phyloP scores from a whole-genome alignment of 2,113 vertebrate genomes.

The Toxostoma redivivum region DNA sequence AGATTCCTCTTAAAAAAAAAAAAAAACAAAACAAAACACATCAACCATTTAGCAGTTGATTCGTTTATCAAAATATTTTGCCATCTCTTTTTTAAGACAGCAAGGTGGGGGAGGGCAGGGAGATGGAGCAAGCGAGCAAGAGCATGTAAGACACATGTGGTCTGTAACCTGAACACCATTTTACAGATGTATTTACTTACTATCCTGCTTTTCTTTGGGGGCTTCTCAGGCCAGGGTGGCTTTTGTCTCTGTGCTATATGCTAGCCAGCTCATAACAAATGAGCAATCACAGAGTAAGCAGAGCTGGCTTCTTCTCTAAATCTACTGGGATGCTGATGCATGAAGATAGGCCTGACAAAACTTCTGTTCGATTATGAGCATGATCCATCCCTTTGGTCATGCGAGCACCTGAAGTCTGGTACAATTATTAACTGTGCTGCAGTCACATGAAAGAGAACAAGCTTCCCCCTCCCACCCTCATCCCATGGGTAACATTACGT shows the following conservation, averaged over 20 bases:
- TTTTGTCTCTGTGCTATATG: neutral
- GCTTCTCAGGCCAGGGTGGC: neutral
- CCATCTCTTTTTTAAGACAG: neutral
- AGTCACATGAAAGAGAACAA: conserved; percentile 34
- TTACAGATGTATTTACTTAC: conserved; percentile 28
- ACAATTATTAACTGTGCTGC: conserved; percentile 40
- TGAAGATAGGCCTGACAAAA: neutral
- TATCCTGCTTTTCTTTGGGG: neutral
- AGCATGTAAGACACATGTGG: neutral
- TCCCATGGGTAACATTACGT: neutral
- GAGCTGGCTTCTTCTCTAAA: neutral
- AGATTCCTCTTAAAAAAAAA: neutral
- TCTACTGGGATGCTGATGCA: neutral
- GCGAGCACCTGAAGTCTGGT: neutral
- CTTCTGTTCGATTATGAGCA: neutral
- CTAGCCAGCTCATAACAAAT: neutral
- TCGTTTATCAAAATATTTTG: neutral
- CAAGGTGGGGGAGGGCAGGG: accelerated
- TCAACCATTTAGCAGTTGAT: neutral
- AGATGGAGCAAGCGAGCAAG: accelerated
- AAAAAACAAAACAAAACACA: neutral
- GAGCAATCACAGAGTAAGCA: neutral
- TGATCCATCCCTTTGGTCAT: neutral
- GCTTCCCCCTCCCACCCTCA: neutral
- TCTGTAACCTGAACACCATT: neutral